Conservation (phyloP, 2,888 invertebrate species). For the Rhagonycha fulva region DNA sequence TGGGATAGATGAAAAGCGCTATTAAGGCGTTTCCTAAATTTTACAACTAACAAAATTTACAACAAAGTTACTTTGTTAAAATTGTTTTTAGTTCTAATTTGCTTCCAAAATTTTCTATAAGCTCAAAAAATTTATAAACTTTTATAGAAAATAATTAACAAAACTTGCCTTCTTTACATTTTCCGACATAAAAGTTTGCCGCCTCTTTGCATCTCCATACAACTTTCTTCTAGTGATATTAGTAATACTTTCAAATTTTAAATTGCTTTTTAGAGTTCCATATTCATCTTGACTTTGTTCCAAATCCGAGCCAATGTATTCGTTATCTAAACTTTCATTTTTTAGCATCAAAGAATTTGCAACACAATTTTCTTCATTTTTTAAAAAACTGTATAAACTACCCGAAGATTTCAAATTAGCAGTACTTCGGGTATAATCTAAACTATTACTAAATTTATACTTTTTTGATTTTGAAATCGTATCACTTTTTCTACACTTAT, state of each 20-base stretch:
- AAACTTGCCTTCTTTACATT: slow-evolving; percentile 28
- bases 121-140: background rate
- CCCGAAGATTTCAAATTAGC: slow-evolving; percentile 33
- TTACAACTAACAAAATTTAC: no score
- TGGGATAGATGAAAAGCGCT: background rate
- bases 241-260: slow-evolving; percentile 23
- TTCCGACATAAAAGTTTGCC: slow-evolving; percentile 24
- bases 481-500: slow-evolving; percentile 43
- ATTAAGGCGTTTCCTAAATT: background rate
- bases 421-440: slow-evolving; percentile 6
- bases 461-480: slow-evolving; percentile 35
- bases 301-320: slow-evolving; percentile 17
- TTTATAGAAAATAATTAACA: background rate
- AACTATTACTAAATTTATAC: slow-evolving; percentile 3
- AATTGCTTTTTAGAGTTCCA: slow-evolving; percentile 9
- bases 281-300: slow-evolving; percentile 5
- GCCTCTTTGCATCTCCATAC: slow-evolving; percentile 18
- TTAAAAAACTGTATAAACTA: slow-evolving; percentile 40
- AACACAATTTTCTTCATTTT: slow-evolving; percentile 45
- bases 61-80: no score
- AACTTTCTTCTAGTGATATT: slow-evolving; percentile 20
- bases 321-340: slow-evolving; percentile 13
- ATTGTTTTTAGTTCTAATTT: no score
- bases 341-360: slow-evolving; percentile 46
- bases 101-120: background rate